Conservation (phyloP, 2,888 invertebrate species). For the Hirtodrosophila histrioides region DNA sequence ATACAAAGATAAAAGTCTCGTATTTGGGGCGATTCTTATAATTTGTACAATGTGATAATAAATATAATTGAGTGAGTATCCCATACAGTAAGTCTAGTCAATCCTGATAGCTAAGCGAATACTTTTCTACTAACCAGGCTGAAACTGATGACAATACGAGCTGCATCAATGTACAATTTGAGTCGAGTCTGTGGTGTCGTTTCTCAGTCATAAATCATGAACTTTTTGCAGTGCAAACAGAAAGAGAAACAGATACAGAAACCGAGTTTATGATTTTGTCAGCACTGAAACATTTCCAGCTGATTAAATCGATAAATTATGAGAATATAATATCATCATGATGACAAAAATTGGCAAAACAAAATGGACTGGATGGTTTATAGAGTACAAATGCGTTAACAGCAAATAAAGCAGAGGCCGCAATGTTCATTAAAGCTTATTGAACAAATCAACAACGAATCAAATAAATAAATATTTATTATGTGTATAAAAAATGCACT, state of each 20-base stretch:
- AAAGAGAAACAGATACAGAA: slow-evolving; percentile 26
- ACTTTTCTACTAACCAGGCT: background rate
- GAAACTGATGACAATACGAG: slow-evolving; percentile 18
- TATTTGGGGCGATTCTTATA: no score
- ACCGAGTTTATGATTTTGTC: slow-evolving; percentile 75
- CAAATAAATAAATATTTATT: slow-evolving; percentile 56
- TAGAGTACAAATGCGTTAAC: slow-evolving; percentile 54
- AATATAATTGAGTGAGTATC: no score
- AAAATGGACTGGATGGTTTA: slow-evolving; percentile 40
- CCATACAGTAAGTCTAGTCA: background rate
- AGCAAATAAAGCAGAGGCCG: slow-evolving; percentile 36
- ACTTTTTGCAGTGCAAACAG: slow-evolving; percentile 67
- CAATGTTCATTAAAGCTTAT: slow-evolving; percentile 64
- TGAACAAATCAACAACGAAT: slow-evolving; percentile 50
- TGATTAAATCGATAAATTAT: slow-evolving; percentile 78
- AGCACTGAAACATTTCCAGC: slow-evolving; percentile 76
- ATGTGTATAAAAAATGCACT: slow-evolving; percentile 27
- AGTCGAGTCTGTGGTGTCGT: slow-evolving; percentile 21
- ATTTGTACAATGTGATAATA: background rate
- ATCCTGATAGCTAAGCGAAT: background rate
- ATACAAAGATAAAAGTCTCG: no score
- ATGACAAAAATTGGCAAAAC: slow-evolving; percentile 49
- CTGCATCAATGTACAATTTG: slow-evolving; percentile 27
- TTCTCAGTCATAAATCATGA: slow-evolving; percentile 59
- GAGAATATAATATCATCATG: slow-evolving; percentile 67